phyloP scores from a whole-genome alignment of 1,140 invertebrate genomes.

The Sitophilus oryzae region DNA sequence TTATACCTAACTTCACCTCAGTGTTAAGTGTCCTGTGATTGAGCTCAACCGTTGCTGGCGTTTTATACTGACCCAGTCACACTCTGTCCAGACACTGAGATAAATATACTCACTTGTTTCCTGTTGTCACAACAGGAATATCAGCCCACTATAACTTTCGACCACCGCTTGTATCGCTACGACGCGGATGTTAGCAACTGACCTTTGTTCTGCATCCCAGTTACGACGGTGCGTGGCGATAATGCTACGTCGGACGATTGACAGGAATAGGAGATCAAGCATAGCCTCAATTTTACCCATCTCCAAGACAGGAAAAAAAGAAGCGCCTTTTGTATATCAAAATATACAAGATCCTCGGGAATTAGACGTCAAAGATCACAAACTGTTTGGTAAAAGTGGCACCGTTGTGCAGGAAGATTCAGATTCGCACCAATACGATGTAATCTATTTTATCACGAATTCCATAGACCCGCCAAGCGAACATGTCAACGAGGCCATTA shows the following conservation, averaged over 20 bases:
- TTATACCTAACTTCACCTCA: conserved; percentile 91
- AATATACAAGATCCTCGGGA: too few species aligned
- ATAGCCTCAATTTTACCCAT: conserved; percentile 86
- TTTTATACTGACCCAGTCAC: conserved; percentile 95
- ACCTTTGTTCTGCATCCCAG: conserved; percentile 29
- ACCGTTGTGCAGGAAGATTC: too few species aligned
- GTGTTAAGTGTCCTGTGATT: conserved; percentile 98
- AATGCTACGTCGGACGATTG: conserved; percentile 61
- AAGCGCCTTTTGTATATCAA: too few species aligned
- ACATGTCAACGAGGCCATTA: too few species aligned
- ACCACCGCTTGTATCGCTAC: conserved; percentile 45
- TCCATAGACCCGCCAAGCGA: too few species aligned
- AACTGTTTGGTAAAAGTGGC: too few species aligned
- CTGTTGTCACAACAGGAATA: conserved; percentile 91
- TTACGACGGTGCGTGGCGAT: conserved; percentile 43
- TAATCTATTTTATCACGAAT: too few species aligned
- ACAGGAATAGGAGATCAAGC: conserved; percentile 73
- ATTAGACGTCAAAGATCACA: too few species aligned
- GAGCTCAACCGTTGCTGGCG: conserved; percentile 95
- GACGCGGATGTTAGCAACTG: conserved; percentile 39
- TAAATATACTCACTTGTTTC: conserved; percentile 97
- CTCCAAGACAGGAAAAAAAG: conserved; percentile 64
- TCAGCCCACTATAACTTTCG: conserved; percentile 55
- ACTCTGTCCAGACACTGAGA: conserved; percentile 80
- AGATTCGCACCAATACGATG: too few species aligned